Percentiles rank a stretch among this genome's conserved stretches.
phyloP scores from a whole-genome alignment of 2,113 vertebrate species.

The Elachura formosa region DNA sequence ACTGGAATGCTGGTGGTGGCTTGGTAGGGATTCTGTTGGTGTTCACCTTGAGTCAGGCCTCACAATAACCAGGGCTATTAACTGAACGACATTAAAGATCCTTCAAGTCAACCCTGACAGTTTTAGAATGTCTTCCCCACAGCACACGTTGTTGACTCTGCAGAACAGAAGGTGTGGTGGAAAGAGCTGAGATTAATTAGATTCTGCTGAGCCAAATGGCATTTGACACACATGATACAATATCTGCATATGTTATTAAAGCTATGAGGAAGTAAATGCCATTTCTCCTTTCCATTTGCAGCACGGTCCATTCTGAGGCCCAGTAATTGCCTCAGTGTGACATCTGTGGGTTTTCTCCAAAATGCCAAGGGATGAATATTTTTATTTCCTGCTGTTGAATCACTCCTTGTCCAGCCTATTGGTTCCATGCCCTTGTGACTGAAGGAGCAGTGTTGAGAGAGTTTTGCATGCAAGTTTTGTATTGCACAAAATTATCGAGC shows the following conservation, averaged over 20 bases:
- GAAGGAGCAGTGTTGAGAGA: background rate
- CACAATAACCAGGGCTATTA: background rate
- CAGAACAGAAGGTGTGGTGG: background rate
- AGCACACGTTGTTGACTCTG: background rate
- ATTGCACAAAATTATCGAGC: background rate
- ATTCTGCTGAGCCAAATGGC: constrained; percentile 35
- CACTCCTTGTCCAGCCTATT: background rate
- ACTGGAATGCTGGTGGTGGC: background rate
- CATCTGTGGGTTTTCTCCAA: background rate
- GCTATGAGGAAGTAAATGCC: constrained; percentile 55
- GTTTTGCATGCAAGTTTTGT: background rate
- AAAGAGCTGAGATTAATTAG: constrained; percentile 18
- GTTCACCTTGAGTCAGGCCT: background rate
- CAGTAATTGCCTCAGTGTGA: background rate
- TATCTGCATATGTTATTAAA: constrained; percentile 12
- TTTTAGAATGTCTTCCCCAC: background rate
- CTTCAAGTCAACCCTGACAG: background rate
- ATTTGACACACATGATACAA: constrained; percentile 41
- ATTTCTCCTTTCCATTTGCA: constrained; percentile 42
- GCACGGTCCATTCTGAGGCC: background rate
- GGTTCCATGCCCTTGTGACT: background rate
- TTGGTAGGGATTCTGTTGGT: background rate
- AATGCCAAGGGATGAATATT: constrained; percentile 59
- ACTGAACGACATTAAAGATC: background rate
- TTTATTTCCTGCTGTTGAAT: constrained; percentile 8